phyloP scores from a whole-genome alignment of 1,140 invertebrate species.

The Protaetia brevitarsis region DNA sequence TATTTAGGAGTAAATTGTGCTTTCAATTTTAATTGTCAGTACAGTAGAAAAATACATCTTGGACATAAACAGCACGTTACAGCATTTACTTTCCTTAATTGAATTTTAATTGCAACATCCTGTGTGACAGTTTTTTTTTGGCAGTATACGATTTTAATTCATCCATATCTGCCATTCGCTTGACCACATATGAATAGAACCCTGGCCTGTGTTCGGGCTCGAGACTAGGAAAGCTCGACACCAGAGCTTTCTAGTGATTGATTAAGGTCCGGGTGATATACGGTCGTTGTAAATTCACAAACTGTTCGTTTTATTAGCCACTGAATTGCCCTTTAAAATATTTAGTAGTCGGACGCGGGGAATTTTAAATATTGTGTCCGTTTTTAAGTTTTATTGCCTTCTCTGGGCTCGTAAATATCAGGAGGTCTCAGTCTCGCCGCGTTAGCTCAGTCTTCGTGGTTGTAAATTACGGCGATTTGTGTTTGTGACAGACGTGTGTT shows the following conservation, averaged over 20 bases:
- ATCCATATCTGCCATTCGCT: constrained; percentile 24
- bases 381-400: constrained; percentile 22
- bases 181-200: constrained; percentile 23
- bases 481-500: constrained; percentile 25
- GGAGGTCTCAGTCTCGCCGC: background rate
- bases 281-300: constrained; percentile 36
- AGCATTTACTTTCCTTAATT: too few species aligned
- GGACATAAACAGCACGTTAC: too few species aligned
- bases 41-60: too few species aligned
- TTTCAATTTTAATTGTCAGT: too few species aligned
- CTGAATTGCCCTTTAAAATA: constrained; percentile 29
- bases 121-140: constrained; percentile 14
- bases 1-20: too few species aligned
- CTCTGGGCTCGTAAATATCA: background rate
- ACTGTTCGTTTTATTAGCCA: constrained; percentile 36
- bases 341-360: constrained; percentile 21
- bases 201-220: background rate
- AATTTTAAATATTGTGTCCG: constrained; percentile 23
- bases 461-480: constrained; percentile 29
- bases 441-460: background rate
- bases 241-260: constrained; percentile 24
- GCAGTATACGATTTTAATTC: constrained; percentile 6
- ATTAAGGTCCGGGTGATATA: constrained; percentile 33
- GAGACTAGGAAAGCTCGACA: constrained; percentile 18
- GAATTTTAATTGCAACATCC: constrained; percentile 23